phyloP scores from a whole-genome alignment of 2,797 vertebrate genomes.

The Anguilla marmorata region DNA sequence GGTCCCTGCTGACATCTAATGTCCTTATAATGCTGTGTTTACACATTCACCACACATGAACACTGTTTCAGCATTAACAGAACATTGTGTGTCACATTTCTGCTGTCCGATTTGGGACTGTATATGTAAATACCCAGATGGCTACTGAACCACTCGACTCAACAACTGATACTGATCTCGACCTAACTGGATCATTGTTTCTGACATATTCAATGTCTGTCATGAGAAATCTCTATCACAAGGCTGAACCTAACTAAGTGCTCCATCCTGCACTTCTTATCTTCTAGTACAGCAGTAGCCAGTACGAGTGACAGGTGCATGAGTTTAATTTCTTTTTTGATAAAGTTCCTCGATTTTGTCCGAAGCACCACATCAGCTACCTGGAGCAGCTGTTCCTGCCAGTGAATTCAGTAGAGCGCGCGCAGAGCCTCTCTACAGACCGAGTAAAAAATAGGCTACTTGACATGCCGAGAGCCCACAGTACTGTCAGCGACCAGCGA shows the following conservation, averaged over 20 bases:
- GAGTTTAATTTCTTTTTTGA: neutral
- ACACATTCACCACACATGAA: neutral
- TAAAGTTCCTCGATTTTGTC: neutral
- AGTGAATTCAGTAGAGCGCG: constrained; percentile 26
- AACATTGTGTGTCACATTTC: neutral
- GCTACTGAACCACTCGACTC: neutral
- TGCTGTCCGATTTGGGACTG: neutral
- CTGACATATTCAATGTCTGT: neutral
- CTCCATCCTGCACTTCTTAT: neutral
- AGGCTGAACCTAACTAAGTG: neutral
- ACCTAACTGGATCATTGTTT: neutral
- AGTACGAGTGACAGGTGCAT: neutral
- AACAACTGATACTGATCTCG: neutral
- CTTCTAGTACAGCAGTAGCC: neutral
- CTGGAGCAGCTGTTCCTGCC: constrained; percentile 24
- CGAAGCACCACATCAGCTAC: neutral
- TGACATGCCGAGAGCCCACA: neutral
- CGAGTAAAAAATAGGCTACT: neutral
- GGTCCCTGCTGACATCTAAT: neutral
- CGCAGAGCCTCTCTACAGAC: constrained; percentile 4
- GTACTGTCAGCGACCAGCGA: constrained; percentile 4
- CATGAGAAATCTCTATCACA: neutral
- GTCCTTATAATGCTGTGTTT: neutral
- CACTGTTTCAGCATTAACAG: neutral
- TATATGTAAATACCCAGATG: neutral